Base-by-base conservation (phyloP, 2,797 vertebrate species). In the Macroramphosus scolopax region DNA sequence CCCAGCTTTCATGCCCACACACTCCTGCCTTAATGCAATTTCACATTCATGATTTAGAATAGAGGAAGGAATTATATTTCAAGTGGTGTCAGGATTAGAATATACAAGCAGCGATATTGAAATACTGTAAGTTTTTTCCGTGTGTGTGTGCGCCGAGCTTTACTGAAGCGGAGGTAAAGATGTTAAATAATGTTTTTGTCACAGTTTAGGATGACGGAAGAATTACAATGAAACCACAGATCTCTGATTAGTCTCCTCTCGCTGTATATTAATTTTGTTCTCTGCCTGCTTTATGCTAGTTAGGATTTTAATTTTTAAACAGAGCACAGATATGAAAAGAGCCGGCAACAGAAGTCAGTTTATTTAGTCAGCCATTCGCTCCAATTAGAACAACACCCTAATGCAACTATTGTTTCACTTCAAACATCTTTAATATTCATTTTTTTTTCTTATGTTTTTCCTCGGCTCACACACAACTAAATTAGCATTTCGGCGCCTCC, bases 301-400 rank as follows among this genome's bases (percentile, higher is more conserved):
- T 60, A 22, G 51, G 64, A 72, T 53, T 82, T 82, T 55, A 78
- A 78, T 78, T 86, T 86, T 86, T 83, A 80, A 87, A 82, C 63
- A 77, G 71, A 70, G 66, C 43, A 53, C 58, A 70, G 75, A 78
- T 77, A 82, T 63, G 44, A 78, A 80, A 82, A 77, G 75, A 64
- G 13, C 51, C 56, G 42, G 58, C 56, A 59, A 71, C 43, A 52
- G 8, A 43, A 48, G 60, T 66, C 38, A 83, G 69, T 87, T 88
- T 82, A 87, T 86, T 80, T 83, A 87, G 78, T 72, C 71, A 80
- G 81, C 75, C 69, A 54, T 76, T 89, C 36, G 46, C 47, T 68
- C 84, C 85, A 83, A 88, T 86, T 87, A 87, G 62, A 75, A 79
- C 82, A 86, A 83, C 81, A 85, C 78, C 41, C 43, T 63, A 80